Conservation (phyloP, 2,113 vertebrate genomes). For the Ardeotis arabs region DNA sequence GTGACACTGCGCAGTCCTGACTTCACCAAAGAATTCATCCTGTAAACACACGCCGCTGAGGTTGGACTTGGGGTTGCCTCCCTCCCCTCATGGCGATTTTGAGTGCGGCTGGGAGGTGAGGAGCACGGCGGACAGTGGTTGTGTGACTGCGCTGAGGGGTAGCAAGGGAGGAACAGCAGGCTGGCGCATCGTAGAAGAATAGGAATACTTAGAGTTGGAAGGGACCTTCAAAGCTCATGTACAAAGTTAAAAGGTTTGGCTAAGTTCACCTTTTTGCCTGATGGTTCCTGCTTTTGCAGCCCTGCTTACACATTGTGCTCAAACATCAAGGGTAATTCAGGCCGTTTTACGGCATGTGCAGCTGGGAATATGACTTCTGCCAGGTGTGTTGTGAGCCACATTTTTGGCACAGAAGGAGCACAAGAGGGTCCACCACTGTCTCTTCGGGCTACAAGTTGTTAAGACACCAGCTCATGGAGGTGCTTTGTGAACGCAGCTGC, state of each 20-base stretch:
- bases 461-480: rapidly evolving
- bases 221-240: too few species aligned
- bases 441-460: background rate
- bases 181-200: background rate
- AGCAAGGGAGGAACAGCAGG: background rate
- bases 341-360: background rate
- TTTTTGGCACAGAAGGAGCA: background rate
- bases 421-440: background rate
- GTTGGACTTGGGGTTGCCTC: background rate
- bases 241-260: background rate
- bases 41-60: background rate
- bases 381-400: background rate
- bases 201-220: too few species aligned
- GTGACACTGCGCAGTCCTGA: background rate
- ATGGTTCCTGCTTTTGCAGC: background rate
- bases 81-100: rapidly evolving
- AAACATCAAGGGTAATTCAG: rapidly evolving
- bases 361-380: background rate
- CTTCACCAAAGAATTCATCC: background rate
- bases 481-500: background rate
- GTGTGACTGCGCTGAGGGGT: too few species aligned
- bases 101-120: background rate
- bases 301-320: background rate
- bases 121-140: background rate
- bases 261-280: background rate